Percentiles rank a stretch among this genome's conserved stretches.
Conservation (phyloP, 2,797 vertebrate species). For the Petrocephalus sullivani region DNA sequence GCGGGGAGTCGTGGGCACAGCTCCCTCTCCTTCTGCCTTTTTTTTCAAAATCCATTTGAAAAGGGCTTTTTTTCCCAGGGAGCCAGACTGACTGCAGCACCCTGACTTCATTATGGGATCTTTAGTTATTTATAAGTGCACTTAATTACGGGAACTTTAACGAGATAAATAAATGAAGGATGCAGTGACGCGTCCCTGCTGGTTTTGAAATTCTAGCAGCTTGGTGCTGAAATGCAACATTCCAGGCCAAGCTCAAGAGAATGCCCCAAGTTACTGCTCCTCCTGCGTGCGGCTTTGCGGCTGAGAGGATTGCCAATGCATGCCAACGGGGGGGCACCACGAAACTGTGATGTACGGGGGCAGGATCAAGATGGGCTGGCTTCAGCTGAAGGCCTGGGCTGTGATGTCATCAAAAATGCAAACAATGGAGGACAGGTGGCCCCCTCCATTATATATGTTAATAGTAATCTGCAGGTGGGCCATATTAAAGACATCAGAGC, state of each 20-base stretch:
- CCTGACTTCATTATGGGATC: slow-evolving; percentile 50
- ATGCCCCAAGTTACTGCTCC: background rate
- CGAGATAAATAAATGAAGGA: slow-evolving; percentile 33
- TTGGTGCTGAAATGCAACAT: slow-evolving; percentile 47
- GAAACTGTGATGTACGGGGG: background rate
- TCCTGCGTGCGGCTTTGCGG: background rate
- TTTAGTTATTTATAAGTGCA: slow-evolving; percentile 51
- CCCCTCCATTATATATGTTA: background rate
- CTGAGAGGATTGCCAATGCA: background rate
- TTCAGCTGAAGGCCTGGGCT: slow-evolving; percentile 45
- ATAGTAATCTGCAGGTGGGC: background rate
- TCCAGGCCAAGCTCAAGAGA: background rate
- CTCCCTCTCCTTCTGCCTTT: background rate
- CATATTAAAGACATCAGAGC: background rate
- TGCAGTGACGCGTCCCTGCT: slow-evolving; percentile 50
- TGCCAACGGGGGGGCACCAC: background rate
- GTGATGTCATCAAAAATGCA: slow-evolving; percentile 43
- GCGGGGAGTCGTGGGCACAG: background rate
- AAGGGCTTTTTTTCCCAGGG: background rate
- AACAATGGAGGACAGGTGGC: background rate
- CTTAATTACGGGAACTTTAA: background rate
- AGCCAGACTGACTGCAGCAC: slow-evolving; percentile 24
- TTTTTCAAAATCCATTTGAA: background rate
- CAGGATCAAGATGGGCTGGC: slow-evolving; percentile 31
- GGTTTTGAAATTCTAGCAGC: slow-evolving; percentile 53